These are phyloP conservation scores for Eucidaris tribuloides DNA, from an alignment of 35 echinoderm and acorn worm species.

Conservation along the genomic window DNA sequence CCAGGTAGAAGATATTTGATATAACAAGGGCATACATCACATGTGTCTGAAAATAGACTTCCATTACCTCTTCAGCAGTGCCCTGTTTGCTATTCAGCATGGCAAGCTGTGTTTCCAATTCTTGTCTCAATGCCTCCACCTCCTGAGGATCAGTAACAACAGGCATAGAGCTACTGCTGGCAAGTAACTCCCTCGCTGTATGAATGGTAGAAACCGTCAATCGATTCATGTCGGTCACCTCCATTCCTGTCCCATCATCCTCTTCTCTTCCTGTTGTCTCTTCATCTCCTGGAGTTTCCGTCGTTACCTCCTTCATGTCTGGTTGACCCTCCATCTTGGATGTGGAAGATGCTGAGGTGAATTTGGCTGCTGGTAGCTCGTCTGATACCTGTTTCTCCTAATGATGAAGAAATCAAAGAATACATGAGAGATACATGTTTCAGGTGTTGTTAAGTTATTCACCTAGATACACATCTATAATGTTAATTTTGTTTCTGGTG, in stretches of 20 bases:
- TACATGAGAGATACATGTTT: no score
- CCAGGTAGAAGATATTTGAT: neutral
- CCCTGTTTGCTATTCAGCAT: constrained; percentile 40
- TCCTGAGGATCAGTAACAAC: constrained; percentile 48
- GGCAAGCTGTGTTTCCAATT: constrained; percentile 71
- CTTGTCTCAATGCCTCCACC: constrained; percentile 47
- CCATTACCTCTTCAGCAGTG: constrained; percentile 54
- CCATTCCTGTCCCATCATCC: neutral
- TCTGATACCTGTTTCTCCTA: neutral
- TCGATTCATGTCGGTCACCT: neutral
- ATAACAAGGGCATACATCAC: neutral
- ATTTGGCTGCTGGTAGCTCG: neutral
- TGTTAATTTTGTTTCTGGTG: no score
- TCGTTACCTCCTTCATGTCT: neutral
- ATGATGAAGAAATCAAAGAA: neutral
- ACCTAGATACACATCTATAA: no score
- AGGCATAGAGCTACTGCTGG: constrained; percentile 31
- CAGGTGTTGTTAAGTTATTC: no score
- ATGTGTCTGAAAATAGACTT: neutral
- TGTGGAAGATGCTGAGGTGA: neutral
- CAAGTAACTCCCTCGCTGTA: constrained; percentile 31
- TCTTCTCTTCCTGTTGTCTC: no score
- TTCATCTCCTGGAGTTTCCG: neutral
- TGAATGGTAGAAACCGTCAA: constrained; percentile 42
- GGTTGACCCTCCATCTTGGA: neutral